Conservation (phyloP, 2,888 invertebrate species). For the Dastarcus helophoroides region DNA sequence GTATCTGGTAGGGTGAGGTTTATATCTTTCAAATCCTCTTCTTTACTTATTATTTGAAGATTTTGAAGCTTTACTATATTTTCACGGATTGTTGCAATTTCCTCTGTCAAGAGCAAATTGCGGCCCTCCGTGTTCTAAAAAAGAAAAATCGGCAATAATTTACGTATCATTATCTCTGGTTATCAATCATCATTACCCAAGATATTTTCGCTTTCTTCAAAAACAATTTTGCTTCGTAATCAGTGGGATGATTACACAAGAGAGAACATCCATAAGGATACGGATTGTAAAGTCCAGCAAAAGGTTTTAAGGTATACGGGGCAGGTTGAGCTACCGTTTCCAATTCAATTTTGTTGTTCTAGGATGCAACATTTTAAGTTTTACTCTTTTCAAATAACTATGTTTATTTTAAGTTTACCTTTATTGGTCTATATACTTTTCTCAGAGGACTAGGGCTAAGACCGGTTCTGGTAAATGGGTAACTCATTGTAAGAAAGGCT, state of each 20-base stretch:
- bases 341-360: slow-evolving; percentile 34
- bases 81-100: slow-evolving; percentile 31
- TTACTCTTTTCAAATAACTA: neutral
- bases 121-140: slow-evolving; percentile 29
- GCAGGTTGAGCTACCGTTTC: slow-evolving; percentile 55
- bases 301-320: slow-evolving; percentile 64
- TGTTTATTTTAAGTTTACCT: slow-evolving; percentile 29
- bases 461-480: no score
- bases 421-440: slow-evolving; percentile 28
- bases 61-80: slow-evolving; percentile 26
- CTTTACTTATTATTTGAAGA: slow-evolving; percentile 9
- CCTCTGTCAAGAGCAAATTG: slow-evolving; percentile 29
- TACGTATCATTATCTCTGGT: no score
- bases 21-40: slow-evolving; percentile 7
- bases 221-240: slow-evolving; percentile 57
- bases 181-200: no score
- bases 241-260: slow-evolving; percentile 75
- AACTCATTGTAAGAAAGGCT: no score
- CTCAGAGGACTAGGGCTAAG: slow-evolving; percentile 48
- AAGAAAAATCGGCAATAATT: slow-evolving; percentile 7
- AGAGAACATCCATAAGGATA: slow-evolving; percentile 71
- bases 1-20: no score
- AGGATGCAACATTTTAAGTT: slow-evolving; percentile 5
- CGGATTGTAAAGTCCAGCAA: slow-evolving; percentile 72
- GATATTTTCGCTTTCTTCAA: slow-evolving; percentile 60